A percentile compares a stretch with the other conserved stretches of the same genome.
phyloP scores from a whole-genome alignment of 2,888 invertebrate species.

The Synergus itoensis region DNA sequence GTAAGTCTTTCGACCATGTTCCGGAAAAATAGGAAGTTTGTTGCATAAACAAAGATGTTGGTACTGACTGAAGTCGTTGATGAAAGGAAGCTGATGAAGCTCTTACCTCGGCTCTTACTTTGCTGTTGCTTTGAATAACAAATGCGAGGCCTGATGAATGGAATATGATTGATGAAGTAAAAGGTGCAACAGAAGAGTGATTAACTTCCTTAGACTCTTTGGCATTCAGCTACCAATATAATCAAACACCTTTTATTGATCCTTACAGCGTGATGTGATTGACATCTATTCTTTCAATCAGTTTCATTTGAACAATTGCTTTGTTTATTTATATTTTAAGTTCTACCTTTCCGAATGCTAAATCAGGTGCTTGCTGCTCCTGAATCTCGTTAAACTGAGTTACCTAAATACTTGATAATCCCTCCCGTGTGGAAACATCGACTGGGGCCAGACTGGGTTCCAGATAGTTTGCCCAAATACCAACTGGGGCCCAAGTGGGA shows the following conservation, averaged over 20 bases:
- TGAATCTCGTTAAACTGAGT: slow-evolving; percentile 26
- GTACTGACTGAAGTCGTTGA: background rate
- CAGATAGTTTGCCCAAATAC: too few relatives aligned
- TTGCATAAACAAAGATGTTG: background rate
- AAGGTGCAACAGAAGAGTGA: background rate
- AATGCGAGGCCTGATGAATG: background rate
- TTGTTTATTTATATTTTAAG: background rate
- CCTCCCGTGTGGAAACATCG: too few relatives aligned
- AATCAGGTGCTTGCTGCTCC: slow-evolving; percentile 12
- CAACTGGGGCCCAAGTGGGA: too few relatives aligned
- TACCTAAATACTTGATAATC: slow-evolving; percentile 34
- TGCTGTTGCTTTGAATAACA: background rate
- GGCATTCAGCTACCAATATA: background rate
- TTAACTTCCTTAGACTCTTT: background rate
- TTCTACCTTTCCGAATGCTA: background rate
- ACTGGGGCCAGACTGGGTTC: too few relatives aligned
- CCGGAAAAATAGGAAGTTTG: background rate
- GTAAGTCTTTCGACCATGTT: background rate
- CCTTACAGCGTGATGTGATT: background rate
- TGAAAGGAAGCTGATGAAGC: background rate
- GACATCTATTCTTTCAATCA: background rate
- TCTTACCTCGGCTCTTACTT: background rate
- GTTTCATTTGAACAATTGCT: background rate
- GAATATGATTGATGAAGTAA: background rate
- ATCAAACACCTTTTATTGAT: background rate